Percentiles rank a stretch among this genome's conserved stretches.
These are phyloP conservation scores for Henicopernis longicauda DNA, from an alignment of 2,113 vertebrate species.

Conservation along the genomic window DNA sequence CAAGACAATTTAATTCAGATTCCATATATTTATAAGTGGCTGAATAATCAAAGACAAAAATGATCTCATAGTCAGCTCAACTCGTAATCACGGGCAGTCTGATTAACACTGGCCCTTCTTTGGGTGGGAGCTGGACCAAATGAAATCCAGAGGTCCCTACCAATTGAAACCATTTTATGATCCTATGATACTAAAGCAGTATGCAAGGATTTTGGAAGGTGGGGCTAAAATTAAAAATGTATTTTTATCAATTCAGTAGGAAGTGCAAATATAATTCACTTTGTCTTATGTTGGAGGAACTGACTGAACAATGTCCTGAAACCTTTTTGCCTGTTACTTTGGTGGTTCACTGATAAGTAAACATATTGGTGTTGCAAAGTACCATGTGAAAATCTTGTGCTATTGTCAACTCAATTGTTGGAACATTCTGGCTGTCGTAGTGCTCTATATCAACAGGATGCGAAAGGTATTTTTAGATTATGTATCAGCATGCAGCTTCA, in stretches of 20 bases:
- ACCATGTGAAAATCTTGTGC: neutral
- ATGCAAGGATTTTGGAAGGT: neutral
- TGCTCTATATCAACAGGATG: neutral
- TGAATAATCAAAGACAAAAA: neutral
- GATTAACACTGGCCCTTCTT: neutral
- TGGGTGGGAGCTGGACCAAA: neutral
- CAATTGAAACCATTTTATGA: neutral
- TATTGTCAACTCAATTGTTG: neutral
- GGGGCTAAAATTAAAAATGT: neutral
- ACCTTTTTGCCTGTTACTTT: neutral
- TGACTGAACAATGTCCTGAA: neutral
- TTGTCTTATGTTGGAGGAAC: neutral
- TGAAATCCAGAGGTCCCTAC: neutral
- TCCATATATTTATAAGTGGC: neutral
- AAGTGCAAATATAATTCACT: neutral
- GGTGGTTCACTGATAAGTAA: neutral
- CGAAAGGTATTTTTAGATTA: neutral
- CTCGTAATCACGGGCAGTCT: accelerated
- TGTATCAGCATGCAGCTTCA: neutral
- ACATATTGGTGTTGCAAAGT: neutral
- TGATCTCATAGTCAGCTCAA: neutral
- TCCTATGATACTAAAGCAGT: neutral
- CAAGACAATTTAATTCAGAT: neutral
- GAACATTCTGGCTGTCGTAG: neutral
- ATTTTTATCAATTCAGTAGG: neutral